These are phyloP conservation scores for Parochlus steinenii DNA, from an alignment of 2,888 invertebrate genomes.

Conservation along the genomic window DNA sequence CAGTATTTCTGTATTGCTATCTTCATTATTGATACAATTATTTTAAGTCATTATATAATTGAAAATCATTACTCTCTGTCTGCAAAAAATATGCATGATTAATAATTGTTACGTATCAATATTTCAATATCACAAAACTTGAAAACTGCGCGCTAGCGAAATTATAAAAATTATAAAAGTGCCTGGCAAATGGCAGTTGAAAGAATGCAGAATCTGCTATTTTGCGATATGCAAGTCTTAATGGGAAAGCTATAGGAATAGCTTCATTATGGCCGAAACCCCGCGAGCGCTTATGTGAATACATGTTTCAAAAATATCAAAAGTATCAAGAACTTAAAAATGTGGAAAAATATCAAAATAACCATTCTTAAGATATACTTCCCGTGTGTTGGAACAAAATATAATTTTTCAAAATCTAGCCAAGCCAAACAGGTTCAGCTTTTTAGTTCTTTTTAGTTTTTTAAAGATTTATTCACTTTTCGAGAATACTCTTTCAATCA, in stretches of 20 bases:
- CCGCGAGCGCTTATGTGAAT: too few species aligned
- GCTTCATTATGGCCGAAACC: too few species aligned
- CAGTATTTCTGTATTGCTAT: not conserved
- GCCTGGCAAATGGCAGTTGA: too few species aligned
- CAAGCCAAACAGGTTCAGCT: not conserved
- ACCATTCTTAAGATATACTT: not conserved
- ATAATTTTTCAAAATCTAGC: not conserved
- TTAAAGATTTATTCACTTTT: not conserved
- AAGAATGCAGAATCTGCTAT: too few species aligned
- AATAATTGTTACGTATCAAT: not conserved
- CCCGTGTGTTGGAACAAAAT: not conserved
- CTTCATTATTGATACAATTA: conserved; percentile 7
- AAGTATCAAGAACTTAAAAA: too few species aligned
- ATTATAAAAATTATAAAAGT: too few species aligned
- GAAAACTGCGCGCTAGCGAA: too few species aligned
- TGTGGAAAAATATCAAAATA: too few species aligned
- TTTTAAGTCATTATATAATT: conserved; percentile 10
- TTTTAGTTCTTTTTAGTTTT: not conserved
- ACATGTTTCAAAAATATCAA: too few species aligned
- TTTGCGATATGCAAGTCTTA: too few species aligned
- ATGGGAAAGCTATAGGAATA: too few species aligned
- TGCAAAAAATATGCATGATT: not conserved
- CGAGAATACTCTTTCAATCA: not conserved
- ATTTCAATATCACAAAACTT: not conserved
- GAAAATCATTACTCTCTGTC: conserved; percentile 7